Evolutionary conservation across 2,888 invertebrate species (phyloP).

Genomic region (Nymphalis c-album): DNA sequence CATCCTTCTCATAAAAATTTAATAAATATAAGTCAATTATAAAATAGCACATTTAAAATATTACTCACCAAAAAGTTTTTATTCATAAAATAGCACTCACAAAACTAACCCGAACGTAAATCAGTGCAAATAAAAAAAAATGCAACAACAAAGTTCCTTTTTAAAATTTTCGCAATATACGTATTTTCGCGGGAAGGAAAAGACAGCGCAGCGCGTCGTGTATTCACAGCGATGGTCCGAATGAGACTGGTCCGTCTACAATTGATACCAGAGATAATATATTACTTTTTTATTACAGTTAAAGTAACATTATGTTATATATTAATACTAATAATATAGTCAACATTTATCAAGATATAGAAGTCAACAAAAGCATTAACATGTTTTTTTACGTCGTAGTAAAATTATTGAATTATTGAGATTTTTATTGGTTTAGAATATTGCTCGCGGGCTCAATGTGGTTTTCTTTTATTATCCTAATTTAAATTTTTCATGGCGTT

Average conservation of each 20-base stretch:
- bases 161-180: constrained; percentile 1
- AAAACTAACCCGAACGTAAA: background rate
- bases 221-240: constrained; percentile 25
- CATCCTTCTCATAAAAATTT: too few relatives aligned
- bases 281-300: constrained; percentile 18
- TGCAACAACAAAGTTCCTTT: background rate
- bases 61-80: background rate
- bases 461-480: background rate
- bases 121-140: constrained; percentile 5
- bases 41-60: background rate
- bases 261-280: constrained; percentile 24
- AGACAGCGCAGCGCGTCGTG: constrained; percentile 11
- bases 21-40: background rate
- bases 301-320: constrained; percentile 20
- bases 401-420: constrained; percentile 5
- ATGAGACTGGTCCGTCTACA: constrained; percentile 28
- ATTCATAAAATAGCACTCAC: background rate
- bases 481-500: background rate
- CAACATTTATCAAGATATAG: constrained; percentile 20
- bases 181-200: constrained; percentile 5
- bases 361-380: constrained; percentile 7
- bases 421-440: background rate
- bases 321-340: constrained; percentile 29
- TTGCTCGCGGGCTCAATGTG: background rate
- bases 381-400: constrained; percentile 3